Evolutionary conservation across 2,113 vertebrate species (phyloP).

Genomic region (Phyllostomus discolor): DNA sequence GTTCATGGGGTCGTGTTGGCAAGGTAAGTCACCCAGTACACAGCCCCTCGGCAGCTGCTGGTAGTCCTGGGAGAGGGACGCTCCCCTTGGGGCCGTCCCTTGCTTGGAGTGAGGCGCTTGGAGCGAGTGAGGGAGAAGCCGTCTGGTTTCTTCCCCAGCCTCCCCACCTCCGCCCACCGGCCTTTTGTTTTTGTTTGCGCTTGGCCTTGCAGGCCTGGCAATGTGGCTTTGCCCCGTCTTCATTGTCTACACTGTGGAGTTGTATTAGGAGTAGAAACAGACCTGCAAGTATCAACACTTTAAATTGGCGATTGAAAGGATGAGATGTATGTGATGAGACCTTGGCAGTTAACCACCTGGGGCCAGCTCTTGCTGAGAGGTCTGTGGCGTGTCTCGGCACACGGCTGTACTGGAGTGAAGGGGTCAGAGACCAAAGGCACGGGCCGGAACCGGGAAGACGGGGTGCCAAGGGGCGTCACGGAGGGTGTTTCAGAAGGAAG

Average conservation of each 20-base stretch:
- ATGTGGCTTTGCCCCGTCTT: neutral
- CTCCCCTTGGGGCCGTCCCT: neutral
- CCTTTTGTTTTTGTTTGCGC: neutral
- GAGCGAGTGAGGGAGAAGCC: neutral
- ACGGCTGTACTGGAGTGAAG: neutral
- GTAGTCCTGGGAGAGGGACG: neutral
- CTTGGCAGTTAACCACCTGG: neutral
- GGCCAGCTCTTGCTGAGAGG: neutral
- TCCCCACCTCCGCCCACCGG: neutral
- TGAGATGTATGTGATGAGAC: neutral
- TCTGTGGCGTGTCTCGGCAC: neutral
- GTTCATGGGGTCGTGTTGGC: neutral
- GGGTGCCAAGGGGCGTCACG: neutral
- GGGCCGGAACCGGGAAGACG: neutral
- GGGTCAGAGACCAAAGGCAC: neutral
- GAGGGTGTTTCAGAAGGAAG: neutral
- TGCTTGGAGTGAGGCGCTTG: neutral
- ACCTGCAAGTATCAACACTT: neutral
- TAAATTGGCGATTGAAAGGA: neutral
- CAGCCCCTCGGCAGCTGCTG: neutral
- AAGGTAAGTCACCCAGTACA: fast-evolving
- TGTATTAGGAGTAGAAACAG: neutral
- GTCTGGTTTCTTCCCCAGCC: fast-evolving
- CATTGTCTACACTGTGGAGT: neutral
- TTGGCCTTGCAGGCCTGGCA: neutral